A percentile compares a stretch with the other conserved stretches of the same genome.
Evolutionary conservation across 2,113 vertebrate genomes (phyloP).

Genomic region (Oncorhynchus nerka): DNA sequence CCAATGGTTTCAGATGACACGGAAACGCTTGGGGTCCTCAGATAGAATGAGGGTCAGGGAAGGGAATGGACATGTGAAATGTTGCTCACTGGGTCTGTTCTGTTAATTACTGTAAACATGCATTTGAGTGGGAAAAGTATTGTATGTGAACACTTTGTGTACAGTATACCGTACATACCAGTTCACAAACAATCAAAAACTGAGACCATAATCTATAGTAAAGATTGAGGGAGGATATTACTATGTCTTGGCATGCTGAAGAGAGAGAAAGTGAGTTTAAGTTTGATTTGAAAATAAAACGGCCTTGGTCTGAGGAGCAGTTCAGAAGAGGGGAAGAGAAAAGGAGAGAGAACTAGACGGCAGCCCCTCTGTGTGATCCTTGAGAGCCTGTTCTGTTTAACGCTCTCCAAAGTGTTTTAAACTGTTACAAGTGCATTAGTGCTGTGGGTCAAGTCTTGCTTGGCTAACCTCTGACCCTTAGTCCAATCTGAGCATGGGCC

Average conservation of each 20-base stretch:
- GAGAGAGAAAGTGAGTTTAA: not conserved
- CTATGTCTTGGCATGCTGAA: not conserved
- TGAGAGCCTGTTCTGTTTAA: conserved; percentile 81
- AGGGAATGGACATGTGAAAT: conserved; percentile 29
- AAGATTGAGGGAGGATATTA: not conserved
- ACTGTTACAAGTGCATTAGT: conserved; percentile 88
- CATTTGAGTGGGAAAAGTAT: not conserved
- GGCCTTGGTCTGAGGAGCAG: conserved; percentile 17
- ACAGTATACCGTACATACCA: not conserved
- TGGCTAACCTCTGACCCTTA: conserved; percentile 84
- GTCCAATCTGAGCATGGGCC: conserved; percentile 76
- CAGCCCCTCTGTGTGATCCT: conserved; percentile 73
- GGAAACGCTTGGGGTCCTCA: conserved; percentile 46
- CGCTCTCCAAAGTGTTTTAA: conserved; percentile 79
- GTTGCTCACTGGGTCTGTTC: conserved; percentile 14
- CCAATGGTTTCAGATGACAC: conserved; percentile 64
- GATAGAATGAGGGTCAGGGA: conserved; percentile 11
- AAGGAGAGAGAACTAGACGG: conserved; percentile 23
- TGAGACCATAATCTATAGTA: not conserved
- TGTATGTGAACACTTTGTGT: not conserved
- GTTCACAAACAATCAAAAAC: not conserved
- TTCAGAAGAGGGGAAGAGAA: conserved; percentile 18
- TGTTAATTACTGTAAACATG: not conserved
- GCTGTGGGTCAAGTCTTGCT: conserved; percentile 81
- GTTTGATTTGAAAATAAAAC: not conserved